Base-by-base conservation (phyloP, 2,888 invertebrate genomes). In the Diadegma fenestrale region DNA sequence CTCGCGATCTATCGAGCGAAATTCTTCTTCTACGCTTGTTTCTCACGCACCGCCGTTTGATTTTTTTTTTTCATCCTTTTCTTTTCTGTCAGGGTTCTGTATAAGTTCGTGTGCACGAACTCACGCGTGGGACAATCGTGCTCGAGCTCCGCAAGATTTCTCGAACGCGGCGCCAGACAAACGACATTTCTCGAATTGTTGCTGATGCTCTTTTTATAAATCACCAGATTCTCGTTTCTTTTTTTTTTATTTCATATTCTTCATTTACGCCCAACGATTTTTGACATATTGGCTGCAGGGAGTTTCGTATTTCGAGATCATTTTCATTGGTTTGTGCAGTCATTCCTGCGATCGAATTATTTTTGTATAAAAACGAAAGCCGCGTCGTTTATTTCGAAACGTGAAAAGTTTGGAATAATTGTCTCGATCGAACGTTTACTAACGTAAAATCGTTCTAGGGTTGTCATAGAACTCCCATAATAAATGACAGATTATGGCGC, bases 1-100 rank as follows among this genome's bases (percentile, higher is more conserved):
- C 73, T 69, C 73, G 63, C 73, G 68, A 75, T 75, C 73, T 75
- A 69, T 63, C 61, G 61, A n/a, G 63, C 61, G 37, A 37, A 73
- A 82, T 82, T 82, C 68, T 58, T 73, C 80, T 80, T 72, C 17
- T 37, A 51, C 33, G 22, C 61, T 83, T 75, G 33, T 77, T 33
- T 58, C 14, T 58, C 51, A 5, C n/a, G 43, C 41, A 14, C 30
- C 43, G 37, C 1, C 43, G 22, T 71, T 63, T n/a, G n/a, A n/a
- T n/a, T n/a, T n/a, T n/a, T 41, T 43, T 66, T 37, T 17, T 22
- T 22, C 19, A 30, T 48, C 33, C 33, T 26, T 72, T 41, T 22
- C 14, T 22, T 54, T 37, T 37, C 22, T 1, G 33, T 14, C 69
- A 45, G n/a, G 41, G 43, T 45, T 33, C 71, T 51, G 19, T 51